Evolutionary conservation across 2,888 invertebrate species (phyloP).

Genomic region (Amorpha juglandis): DNA sequence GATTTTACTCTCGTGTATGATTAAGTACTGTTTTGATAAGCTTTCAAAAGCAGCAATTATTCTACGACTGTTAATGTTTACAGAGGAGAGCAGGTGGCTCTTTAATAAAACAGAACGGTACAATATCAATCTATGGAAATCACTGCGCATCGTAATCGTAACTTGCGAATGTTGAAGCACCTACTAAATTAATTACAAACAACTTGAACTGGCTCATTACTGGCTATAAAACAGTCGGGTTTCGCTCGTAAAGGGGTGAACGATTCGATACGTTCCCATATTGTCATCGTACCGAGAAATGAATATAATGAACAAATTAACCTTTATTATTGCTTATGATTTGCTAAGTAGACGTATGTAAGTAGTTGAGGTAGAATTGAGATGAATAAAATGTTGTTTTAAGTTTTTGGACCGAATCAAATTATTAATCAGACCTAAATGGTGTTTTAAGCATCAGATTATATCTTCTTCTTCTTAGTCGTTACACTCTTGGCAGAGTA

Average conservation of each 20-base stretch:
- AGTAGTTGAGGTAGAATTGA: background rate
- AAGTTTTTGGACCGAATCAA: background rate
- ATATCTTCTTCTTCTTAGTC: too few species aligned
- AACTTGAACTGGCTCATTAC: constrained; percentile 52
- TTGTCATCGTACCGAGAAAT: constrained; percentile 66
- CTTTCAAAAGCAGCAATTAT: constrained; percentile 1
- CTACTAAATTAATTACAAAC: constrained; percentile 65
- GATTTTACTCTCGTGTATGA: background rate
- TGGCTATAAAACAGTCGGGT: constrained; percentile 57
- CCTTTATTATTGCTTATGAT: constrained; percentile 56
- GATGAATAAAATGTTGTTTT: constrained; percentile 6
- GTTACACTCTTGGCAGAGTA: too few species aligned
- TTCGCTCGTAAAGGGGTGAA: constrained; percentile 71
- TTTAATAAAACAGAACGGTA: constrained; percentile 18
- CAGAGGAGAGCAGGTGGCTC: constrained; percentile 5
- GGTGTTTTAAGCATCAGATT: background rate
- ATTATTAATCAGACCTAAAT: background rate
- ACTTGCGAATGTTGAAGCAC: constrained; percentile 32
- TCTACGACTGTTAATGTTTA: background rate
- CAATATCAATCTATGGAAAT: constrained; percentile 24
- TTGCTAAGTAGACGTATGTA: constrained; percentile 19
- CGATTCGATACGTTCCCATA: constrained; percentile 66
- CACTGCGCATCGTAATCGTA: constrained; percentile 27
- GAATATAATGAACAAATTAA: constrained; percentile 66
- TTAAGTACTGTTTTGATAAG: background rate